Evolutionary conservation across 2,888 invertebrate genomes (phyloP), one percentile per base, ranked within the genome.

Genomic region (Rhopalosiphum nymphaeae): DNA sequence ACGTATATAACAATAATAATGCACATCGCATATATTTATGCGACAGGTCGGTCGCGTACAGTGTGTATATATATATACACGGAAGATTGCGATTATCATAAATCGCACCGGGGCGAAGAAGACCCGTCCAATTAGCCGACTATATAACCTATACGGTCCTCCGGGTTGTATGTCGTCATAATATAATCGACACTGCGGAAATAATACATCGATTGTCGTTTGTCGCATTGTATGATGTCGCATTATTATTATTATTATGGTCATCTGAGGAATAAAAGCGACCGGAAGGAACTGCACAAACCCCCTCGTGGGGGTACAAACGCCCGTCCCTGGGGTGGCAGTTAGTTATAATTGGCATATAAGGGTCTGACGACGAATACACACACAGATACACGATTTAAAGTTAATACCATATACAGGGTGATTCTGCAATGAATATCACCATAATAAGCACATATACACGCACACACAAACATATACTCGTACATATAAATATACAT

Each of bases 341-440:
- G 94, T 94, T 94, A 94, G 94, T 94, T 94, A 94, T 94, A 94
- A 94, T 94, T 94, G 94, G 94, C 94, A 94, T 53, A 25, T 94
- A 94, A 94, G 94, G 94, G 94, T 94, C 90, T 61, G 29, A 21
- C 78, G 78, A 78, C 78, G 9, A 36, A 36, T 9, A 36, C 57
- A 29, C 21, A 5, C 57, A 7, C 93, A 13, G 49, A 36, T n/a
- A 57, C 42, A 26, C 89, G 11, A 90, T 90, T 93, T 90, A 89
- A 90, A 93, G 89, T 93, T 61, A 90, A 93, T 90, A 49, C 89
- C 36, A 29, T 67, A n/a, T 78, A 78, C 78, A 78, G 78, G 36
- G 78, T 78, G 78, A 7, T 78, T 78, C 36, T 36, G 78, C 3
- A 36, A 36, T 36, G 36, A 36, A 78, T 78, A 21, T 78, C 36